Evolutionary conservation across 2,797 vertebrate species (phyloP).

Genomic region (Sebastes taczanowskii): DNA sequence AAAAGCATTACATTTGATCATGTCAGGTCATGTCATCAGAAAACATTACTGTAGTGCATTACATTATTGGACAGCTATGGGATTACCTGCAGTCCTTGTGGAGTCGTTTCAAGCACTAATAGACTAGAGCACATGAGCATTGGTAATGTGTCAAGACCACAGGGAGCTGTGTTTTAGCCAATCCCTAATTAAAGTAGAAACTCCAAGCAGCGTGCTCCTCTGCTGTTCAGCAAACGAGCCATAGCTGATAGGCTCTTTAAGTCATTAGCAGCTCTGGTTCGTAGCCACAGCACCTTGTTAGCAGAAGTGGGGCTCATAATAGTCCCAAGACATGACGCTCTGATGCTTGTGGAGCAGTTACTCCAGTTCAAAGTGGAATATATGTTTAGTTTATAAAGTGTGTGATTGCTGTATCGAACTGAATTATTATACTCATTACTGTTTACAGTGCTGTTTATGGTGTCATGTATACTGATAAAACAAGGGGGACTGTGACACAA

Average conservation of each 20-base stretch:
- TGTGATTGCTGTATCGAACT: slow-evolving; percentile 2
- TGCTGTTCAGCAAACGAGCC: slow-evolving; percentile 89
- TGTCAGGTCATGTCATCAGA: slow-evolving; percentile 6
- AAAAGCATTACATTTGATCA: background rate
- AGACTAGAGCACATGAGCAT: slow-evolving; percentile 51
- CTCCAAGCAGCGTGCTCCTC: slow-evolving; percentile 80
- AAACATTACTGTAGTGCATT: slow-evolving; percentile 14
- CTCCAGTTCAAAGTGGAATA: slow-evolving; percentile 20
- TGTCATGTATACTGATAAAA: background rate
- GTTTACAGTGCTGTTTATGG: background rate
- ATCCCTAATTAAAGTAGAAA: slow-evolving; percentile 91
- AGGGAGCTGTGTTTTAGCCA: slow-evolving; percentile 87
- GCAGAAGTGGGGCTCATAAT: slow-evolving; percentile 49
- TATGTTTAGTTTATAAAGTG: slow-evolving; percentile 10
- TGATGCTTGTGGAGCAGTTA: slow-evolving; percentile 13
- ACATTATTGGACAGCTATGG: slow-evolving; percentile 27
- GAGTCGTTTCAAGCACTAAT: slow-evolving; percentile 54
- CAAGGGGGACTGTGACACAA: background rate
- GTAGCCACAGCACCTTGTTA: slow-evolving; percentile 85
- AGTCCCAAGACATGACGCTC: slow-evolving; percentile 35
- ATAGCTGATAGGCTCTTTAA: slow-evolving; percentile 93
- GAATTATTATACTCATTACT: background rate
- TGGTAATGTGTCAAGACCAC: slow-evolving; percentile 79
- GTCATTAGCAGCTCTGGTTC: slow-evolving; percentile 92
- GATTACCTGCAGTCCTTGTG: slow-evolving; percentile 39